Evolutionary conservation across 2,888 invertebrate species (phyloP), one percentile per base, ranked within the genome.

Genomic region (Synanthedon tipuliformis): DNA sequence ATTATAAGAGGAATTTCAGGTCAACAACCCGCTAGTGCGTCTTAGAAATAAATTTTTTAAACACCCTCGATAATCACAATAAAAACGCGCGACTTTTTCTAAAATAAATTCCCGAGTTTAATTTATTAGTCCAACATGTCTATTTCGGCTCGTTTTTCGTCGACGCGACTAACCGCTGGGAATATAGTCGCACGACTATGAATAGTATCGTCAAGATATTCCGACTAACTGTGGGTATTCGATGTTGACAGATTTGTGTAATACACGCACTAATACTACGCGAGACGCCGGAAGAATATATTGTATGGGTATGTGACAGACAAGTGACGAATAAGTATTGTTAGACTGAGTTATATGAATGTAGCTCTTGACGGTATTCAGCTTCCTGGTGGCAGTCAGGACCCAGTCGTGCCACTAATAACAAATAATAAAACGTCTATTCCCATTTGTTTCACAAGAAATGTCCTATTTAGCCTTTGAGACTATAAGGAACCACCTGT

Each of bases 231-330:
- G 72, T 71, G 69, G 77, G 73, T 67, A 70, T 62, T 61, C 56
- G 55, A 56, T 61, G 76, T 60, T 80, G 86, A 87, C 80, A 84
- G 84, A 84, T 84, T 85, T 85, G 85, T 84, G 81, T 74, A 71
- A 74, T 73, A 76, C 78, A 77, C 70, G 73, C 74, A 72, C 23
- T 45, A 73, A 75, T 75, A 68, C 64, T 69, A 50, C 53, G 53
- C 34, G 34, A 50, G 55, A 49, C 54, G 27, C 68, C 71, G 70
- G 66, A 65, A 64, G 58, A 59, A 51, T 66, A 57, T 60, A 54
- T 57, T 55, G 57, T 55, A 57, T 48, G 41, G 49, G 10, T 10
- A 34, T 34, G 34, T 34, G 34, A 34, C 34, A 34, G 34, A 34
- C 34, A 10, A 2, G 34, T 34, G 34, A 34, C 51, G 45, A 15